Conservation (phyloP, 1,140 invertebrate species). For the Eurosta solidaginis region DNA sequence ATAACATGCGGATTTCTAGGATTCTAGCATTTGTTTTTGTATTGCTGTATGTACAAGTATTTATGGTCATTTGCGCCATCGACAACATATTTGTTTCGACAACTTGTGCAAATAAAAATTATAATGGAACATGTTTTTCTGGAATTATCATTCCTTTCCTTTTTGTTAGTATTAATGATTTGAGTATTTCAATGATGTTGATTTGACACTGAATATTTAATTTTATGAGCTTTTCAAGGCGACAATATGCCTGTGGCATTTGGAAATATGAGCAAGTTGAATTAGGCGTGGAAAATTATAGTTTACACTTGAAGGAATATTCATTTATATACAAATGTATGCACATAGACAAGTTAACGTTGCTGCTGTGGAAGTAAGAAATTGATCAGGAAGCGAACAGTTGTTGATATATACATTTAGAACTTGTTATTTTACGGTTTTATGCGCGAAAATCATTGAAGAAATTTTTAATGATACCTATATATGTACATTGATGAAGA, state of each 20-base stretch:
- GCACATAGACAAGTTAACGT: conserved; percentile 3
- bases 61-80: conserved; percentile 29
- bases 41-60: background rate
- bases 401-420: background rate
- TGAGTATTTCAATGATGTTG: conserved; percentile 55
- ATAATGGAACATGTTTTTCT: conserved; percentile 55
- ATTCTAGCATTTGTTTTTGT: conserved; percentile 26
- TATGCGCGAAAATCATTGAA: background rate
- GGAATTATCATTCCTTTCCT: conserved; percentile 34
- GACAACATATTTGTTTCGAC: conserved; percentile 34
- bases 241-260: conserved; percentile 43
- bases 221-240: conserved; percentile 37
- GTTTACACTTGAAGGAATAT: conserved; percentile 55
- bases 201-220: conserved; percentile 60
- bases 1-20: conserved; percentile 30
- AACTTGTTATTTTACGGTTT: background rate
- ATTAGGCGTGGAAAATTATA: conserved; percentile 59
- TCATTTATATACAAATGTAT: too few species aligned
- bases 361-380: background rate
- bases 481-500: too few species aligned
- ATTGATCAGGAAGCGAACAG: background rate
- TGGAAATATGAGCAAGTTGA: conserved; percentile 58
- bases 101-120: conserved; percentile 49
- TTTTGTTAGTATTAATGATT: conserved; percentile 59
- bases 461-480: too few species aligned